Evolutionary conservation across 2,113 vertebrate species (phyloP).

Genomic region (Cephalopterus ornatus): DNA sequence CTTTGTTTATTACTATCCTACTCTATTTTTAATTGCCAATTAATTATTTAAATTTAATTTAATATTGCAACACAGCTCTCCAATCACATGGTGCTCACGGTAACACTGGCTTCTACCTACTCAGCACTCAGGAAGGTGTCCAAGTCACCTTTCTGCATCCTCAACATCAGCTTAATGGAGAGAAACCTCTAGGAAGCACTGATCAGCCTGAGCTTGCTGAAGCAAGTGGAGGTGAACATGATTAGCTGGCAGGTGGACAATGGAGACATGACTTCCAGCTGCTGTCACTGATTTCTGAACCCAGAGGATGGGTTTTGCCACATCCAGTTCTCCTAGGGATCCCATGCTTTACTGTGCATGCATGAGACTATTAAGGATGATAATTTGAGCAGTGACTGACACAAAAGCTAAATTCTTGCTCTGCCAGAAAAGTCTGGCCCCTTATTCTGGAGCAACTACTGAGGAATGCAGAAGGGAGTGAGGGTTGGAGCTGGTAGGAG

Average conservation of each 20-base stretch:
- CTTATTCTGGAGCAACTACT: background rate
- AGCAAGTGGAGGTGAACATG: rapidly evolving
- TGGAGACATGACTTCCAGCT: background rate
- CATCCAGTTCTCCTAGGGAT: background rate
- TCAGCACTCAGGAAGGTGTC: background rate
- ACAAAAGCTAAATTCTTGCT: background rate
- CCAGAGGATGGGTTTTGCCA: background rate
- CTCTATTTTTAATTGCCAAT: background rate
- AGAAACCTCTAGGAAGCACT: background rate
- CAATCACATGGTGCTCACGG: background rate
- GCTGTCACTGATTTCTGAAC: background rate
- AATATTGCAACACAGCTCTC: background rate
- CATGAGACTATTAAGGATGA: background rate
- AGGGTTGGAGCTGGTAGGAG: background rate
- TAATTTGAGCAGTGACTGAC: background rate
- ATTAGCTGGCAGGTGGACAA: background rate
- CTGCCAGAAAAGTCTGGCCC: background rate
- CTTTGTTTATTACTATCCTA: background rate
- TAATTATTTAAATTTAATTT: background rate
- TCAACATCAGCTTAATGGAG: background rate
- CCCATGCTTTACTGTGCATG: background rate
- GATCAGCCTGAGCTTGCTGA: background rate
- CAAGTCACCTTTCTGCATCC: background rate
- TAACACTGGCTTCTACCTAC: background rate
- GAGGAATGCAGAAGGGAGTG: background rate